Evolutionary conservation across 2,888 invertebrate genomes (phyloP).

Genomic region (Lottia gigantea): DNA sequence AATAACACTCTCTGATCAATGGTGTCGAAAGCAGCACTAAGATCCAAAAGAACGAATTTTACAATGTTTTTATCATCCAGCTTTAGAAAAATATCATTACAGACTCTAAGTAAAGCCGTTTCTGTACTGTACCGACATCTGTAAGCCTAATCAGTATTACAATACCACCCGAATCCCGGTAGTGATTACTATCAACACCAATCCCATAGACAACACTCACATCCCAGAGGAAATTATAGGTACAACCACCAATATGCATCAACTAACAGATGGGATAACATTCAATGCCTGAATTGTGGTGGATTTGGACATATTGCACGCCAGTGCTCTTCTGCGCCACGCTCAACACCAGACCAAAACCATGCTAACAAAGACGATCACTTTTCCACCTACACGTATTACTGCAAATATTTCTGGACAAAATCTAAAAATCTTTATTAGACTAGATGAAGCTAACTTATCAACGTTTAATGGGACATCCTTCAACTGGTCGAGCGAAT

Average conservation of each 20-base stretch:
- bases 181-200: background rate
- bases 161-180: background rate
- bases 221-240: background rate
- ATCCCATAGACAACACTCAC: background rate
- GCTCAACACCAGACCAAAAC: background rate
- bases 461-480: too few relatives aligned
- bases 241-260: background rate
- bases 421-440: background rate
- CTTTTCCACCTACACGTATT: background rate
- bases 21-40: background rate
- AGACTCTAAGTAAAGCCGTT: background rate
- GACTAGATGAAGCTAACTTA: too few relatives aligned
- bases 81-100: background rate
- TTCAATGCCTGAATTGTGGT: background rate
- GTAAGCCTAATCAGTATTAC: too few relatives aligned
- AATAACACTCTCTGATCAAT: background rate
- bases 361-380: background rate
- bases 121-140: background rate
- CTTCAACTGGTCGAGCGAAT: too few relatives aligned
- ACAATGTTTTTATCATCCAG: constrained; percentile 2
- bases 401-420: background rate
- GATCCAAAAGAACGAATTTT: background rate
- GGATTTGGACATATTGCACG: background rate
- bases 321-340: background rate
- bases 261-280: background rate